Base-by-base conservation (phyloP, 2,113 vertebrate genomes). In the Lagenorhynchus albirostris region DNA sequence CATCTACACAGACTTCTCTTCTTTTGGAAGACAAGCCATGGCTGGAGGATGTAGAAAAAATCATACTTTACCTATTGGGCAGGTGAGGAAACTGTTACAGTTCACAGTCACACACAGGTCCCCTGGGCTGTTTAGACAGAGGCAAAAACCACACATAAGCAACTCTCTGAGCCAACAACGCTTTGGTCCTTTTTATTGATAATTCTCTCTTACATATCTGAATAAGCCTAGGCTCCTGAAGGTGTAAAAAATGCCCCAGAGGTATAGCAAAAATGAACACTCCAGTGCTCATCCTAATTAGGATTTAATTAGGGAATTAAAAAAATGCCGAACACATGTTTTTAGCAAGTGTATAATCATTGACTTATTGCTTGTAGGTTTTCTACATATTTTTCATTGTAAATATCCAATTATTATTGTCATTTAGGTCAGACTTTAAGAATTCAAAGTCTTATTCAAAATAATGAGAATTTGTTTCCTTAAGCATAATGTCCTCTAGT, bases 251-350 rank as follows among this genome's bases (percentile, higher is more conserved):
- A 97, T 98, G 95, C 98, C 99, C 97, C 67, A 50, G 85, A 98
- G 98, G 98, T 98, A 98, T 97, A 98, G 94, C 98, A 98, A 98
- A 98, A 98, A 99, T 98, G 98, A 99, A 98, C 98, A 98, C 98
- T 98, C 98, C 94, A 97, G 95, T 98, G 97, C 97, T 98, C 98
- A 98, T 98, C 95, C 96, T 99, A 99, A 99, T 99, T 99, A 99
- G 98, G 94, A 98, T 98, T 99, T 99, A 99, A 99, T 99, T 99
- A 99, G 98, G 97, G 97, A 97, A 98, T 98, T 98, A 1, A 31
- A 89, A 98, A 99, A 98, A 98, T 98, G 98, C 98, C 93, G 9
- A 98, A 93, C 98, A 97, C 98, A 97, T 98, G 96, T 98, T 98
- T 98, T 98, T 96, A 97, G 97, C 90, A 97, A 98, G 94, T 98